A percentile compares a stretch with the other conserved stretches of the same genome.
These are phyloP conservation scores for Drosophila austrosaltans DNA, from an alignment of 2,888 invertebrate species.

Conservation along the genomic window DNA sequence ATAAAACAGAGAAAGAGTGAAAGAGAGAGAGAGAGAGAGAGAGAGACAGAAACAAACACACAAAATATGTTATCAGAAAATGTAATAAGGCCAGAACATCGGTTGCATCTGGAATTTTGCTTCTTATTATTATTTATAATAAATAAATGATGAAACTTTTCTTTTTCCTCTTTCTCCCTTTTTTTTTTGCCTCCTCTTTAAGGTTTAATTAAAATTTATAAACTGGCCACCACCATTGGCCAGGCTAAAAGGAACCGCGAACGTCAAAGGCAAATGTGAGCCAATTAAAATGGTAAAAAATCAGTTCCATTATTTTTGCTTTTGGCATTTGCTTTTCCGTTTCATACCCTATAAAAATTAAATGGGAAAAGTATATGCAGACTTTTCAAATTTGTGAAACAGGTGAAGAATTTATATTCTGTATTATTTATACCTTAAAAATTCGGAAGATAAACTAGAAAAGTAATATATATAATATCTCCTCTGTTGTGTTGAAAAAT, in stretches of 20 bases:
- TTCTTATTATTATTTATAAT: constrained; percentile 14
- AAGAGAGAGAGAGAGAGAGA: not conserved
- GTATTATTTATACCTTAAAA: no score
- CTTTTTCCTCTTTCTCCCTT: no score
- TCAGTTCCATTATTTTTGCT: constrained; percentile 25
- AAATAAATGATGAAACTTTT: constrained; percentile 39
- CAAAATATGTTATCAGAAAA: constrained; percentile 25
- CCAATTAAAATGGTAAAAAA: constrained; percentile 58
- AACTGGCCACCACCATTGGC: not conserved
- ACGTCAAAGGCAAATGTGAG: constrained; percentile 34
- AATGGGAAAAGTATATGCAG: not conserved
- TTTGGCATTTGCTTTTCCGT: constrained; percentile 9
- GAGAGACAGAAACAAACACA: not conserved
- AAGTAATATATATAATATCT: no score
- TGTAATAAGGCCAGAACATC: constrained; percentile 8
- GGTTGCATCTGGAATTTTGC: constrained; percentile 16
- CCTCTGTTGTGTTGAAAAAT: no score
- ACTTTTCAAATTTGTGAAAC: no score
- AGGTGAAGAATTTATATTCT: no score
- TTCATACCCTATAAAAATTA: not conserved
- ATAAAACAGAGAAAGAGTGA: not conserved
- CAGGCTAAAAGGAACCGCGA: constrained; percentile 24
- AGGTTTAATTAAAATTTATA: constrained; percentile 49
- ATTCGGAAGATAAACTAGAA: no score
- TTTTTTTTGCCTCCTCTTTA: constrained; percentile 30